Evolutionary conservation across 2,888 invertebrate genomes (phyloP).

Genomic region (Ariolimax columbianus): DNA sequence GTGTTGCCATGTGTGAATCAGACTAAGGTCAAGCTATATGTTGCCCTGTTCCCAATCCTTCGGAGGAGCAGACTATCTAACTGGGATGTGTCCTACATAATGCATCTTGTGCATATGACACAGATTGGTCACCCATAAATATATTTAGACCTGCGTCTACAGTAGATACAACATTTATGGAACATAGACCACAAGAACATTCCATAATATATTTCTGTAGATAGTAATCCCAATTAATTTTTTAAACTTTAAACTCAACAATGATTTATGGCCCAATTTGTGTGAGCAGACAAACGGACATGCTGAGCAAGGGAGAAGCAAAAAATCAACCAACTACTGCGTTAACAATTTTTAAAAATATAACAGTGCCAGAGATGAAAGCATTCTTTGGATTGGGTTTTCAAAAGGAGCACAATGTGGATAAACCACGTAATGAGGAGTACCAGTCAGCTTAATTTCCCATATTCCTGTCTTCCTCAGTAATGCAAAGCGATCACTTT

Average conservation of each 20-base stretch:
- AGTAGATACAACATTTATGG: too few species aligned
- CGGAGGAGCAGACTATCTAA: too few species aligned
- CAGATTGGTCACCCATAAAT: too few species aligned
- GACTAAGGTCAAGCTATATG: too few species aligned
- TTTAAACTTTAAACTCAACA: neutral
- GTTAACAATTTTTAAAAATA: too few species aligned
- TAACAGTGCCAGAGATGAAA: neutral
- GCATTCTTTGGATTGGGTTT: neutral
- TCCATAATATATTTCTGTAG: neutral
- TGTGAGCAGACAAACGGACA: neutral
- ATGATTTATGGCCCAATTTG: neutral
- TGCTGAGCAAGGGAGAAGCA: neutral
- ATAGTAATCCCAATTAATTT: neutral
- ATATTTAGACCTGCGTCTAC: too few species aligned
- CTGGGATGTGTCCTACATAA: too few species aligned
- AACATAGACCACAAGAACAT: neutral
- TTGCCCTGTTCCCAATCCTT: too few species aligned
- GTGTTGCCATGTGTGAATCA: too few species aligned
- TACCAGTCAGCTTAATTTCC: neutral
- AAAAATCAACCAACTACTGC: neutral
- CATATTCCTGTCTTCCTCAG: neutral
- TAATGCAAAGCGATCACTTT: neutral
- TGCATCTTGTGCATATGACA: too few species aligned
- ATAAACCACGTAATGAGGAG: neutral
- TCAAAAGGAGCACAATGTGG: neutral